Percentiles rank a stretch among this genome's conserved stretches.
phyloP scores from a whole-genome alignment of 64 coral and sea anemone species.

The Actinia tenebrosa region DNA sequence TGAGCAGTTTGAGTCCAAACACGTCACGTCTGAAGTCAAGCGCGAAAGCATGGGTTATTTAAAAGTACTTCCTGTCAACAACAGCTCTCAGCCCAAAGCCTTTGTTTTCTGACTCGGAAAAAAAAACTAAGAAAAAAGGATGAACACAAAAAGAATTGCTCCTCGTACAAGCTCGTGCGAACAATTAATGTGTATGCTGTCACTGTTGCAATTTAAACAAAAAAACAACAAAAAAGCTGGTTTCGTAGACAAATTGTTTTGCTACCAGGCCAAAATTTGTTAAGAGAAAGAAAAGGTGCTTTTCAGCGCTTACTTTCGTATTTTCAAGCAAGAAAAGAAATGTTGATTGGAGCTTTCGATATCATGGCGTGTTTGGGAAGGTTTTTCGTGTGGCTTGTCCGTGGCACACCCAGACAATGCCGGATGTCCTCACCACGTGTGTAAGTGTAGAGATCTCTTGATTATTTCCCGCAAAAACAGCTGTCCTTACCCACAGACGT shows the following conservation, averaged over 20 bases:
- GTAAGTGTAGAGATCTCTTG: not conserved
- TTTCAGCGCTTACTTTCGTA: not conserved
- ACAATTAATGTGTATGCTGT: not conserved
- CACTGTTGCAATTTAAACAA: not conserved
- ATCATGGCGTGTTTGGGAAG: not conserved
- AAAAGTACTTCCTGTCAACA: not conserved
- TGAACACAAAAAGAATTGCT: not conserved
- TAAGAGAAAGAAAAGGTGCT: not conserved
- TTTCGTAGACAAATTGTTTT: not conserved
- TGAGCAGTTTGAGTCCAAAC: not conserved
- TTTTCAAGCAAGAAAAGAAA: not conserved
- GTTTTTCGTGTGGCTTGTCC: not conserved
- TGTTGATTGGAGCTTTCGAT: not conserved
- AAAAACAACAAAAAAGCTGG: not conserved
- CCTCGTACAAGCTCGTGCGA: not conserved
- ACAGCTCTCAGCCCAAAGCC: not conserved
- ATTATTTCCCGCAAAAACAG: not conserved
- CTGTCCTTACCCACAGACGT: not conserved
- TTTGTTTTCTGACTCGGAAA: not conserved
- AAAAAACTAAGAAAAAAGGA: not conserved
- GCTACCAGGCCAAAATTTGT: not conserved
- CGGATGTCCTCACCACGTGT: conserved; percentile 7
- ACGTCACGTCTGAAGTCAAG: conserved; percentile 26
- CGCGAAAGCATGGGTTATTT: not conserved
- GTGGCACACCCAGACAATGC: not conserved